Evolutionary conservation across 2,797 vertebrate species (phyloP).

Genomic region (Acanthiza pusilla): DNA sequence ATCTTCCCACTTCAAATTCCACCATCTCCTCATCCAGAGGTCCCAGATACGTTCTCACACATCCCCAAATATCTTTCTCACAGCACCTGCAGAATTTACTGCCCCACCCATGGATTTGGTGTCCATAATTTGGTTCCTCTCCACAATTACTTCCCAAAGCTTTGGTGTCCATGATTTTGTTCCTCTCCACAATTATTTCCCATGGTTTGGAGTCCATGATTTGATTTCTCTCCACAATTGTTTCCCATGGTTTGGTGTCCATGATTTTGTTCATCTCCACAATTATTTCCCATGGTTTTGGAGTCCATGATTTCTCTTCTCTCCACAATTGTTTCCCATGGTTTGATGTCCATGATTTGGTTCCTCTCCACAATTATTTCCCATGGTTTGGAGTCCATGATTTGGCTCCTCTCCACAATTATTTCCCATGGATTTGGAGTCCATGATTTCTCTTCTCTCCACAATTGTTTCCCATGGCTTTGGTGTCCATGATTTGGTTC

Average conservation of each 20-base stretch:
- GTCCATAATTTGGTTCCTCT: neutral
- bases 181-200: neutral
- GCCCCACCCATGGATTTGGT: accelerated
- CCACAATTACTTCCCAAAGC: accelerated
- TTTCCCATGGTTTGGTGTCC: no score
- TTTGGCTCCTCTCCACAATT: accelerated
- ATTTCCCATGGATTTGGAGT: accelerated
- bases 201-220: no score
- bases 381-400: accelerated
- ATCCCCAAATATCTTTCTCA: neutral
- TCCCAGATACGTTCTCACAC: neutral
- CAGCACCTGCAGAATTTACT: no score
- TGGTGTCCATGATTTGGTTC: accelerated
- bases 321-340: no score
- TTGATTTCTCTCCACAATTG: no score
- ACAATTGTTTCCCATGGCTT: neutral
- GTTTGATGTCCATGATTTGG: no score
- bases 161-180: accelerated
- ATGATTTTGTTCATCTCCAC: no score
- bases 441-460: accelerated
- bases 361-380: no score
- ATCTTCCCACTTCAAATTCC: neutral
- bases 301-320: no score
- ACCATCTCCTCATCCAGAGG: accelerated
- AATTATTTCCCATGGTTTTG: no score